phyloP scores from a whole-genome alignment of 2,113 vertebrate species.

The Sakesphorus luctuosus region DNA sequence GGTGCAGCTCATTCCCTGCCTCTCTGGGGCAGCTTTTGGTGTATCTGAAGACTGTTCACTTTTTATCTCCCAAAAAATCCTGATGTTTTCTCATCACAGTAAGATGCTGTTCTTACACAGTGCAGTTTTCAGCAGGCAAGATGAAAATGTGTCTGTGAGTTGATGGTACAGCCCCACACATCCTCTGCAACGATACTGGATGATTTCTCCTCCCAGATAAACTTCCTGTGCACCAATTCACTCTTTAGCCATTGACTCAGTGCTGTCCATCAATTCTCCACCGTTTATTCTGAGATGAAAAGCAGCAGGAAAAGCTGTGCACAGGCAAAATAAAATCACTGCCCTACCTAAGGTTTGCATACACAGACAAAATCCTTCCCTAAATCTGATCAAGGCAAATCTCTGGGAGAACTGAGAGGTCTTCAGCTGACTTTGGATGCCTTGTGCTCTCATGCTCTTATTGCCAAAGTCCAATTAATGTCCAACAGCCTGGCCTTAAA shows the following conservation, averaged over 20 bases:
- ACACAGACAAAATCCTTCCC: background rate
- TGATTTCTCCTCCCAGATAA: background rate
- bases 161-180: background rate
- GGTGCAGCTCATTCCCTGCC: background rate
- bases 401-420: background rate
- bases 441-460: background rate
- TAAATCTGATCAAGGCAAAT: background rate
- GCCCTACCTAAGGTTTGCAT: background rate
- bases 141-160: fast-evolving
- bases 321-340: background rate
- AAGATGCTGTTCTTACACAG: background rate
- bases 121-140: background rate
- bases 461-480: background rate
- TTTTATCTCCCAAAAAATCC: background rate
- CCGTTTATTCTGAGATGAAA: background rate
- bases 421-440: background rate
- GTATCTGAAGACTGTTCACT: background rate
- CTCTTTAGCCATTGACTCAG: background rate
- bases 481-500: background rate
- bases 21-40: background rate
- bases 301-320: background rate
- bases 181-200: background rate
- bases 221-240: background rate
- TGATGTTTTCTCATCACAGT: background rate
- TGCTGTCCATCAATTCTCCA: background rate